Evolutionary conservation across 1,140 invertebrate species (phyloP).

Genomic region (Danaus plexippus): DNA sequence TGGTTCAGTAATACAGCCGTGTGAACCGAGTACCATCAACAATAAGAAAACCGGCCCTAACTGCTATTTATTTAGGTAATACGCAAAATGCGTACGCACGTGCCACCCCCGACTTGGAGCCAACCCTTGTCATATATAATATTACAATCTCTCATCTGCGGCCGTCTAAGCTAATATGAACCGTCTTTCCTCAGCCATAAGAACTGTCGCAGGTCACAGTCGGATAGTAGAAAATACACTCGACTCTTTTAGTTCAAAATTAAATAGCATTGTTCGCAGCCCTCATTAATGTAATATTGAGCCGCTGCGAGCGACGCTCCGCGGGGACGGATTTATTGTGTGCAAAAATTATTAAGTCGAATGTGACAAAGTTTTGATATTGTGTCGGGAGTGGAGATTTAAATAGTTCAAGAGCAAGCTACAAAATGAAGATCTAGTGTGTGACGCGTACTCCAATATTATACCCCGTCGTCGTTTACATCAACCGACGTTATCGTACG

Average conservation of each 20-base stretch:
- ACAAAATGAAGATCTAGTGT: no score
- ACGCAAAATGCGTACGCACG: slow-evolving; percentile 64
- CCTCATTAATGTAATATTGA: slow-evolving; percentile 69
- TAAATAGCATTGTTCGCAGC: slow-evolving; percentile 66
- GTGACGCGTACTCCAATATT: no score
- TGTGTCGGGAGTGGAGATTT: slow-evolving; percentile 8
- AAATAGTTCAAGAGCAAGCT: no score
- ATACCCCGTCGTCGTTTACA: no score
- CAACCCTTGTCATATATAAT: slow-evolving; percentile 43
- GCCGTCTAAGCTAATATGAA: slow-evolving; percentile 22
- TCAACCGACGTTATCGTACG: no score
- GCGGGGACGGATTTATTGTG: slow-evolving; percentile 56
- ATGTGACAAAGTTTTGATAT: slow-evolving; percentile 28
- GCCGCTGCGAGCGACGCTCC: slow-evolving; percentile 37
- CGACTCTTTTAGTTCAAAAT: slow-evolving; percentile 63
- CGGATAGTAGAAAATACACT: slow-evolving; percentile 31
- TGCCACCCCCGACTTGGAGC: slow-evolving; percentile 43
- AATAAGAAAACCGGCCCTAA: slow-evolving; percentile 31
- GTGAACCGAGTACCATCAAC: slow-evolving; percentile 45
- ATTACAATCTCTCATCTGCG: slow-evolving; percentile 21
- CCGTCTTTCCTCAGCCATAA: slow-evolving; percentile 26
- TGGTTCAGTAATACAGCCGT: slow-evolving; percentile 23
- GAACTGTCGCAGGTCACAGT: slow-evolving; percentile 9
- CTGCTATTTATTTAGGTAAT: slow-evolving; percentile 66
- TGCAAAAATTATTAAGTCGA: slow-evolving; percentile 56